Evolutionary conservation across 1,140 invertebrate species (phyloP), one percentile per base, ranked within the genome.

Genomic region (Xylocopa sonorina): DNA sequence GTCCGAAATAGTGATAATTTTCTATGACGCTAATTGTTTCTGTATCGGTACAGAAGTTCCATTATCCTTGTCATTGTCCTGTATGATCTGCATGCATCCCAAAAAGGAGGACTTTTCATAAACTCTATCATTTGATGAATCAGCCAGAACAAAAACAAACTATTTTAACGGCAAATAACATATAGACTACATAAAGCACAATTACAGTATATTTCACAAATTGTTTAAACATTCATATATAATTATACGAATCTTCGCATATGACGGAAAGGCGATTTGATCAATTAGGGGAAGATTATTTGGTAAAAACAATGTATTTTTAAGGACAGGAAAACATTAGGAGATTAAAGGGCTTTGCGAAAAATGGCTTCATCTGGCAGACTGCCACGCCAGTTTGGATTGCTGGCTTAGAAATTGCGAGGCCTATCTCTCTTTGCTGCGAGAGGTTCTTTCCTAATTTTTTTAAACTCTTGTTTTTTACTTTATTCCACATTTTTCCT

Each of bases 201-300:
- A 90, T 91, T 91, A 92, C 89, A 91, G 88, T 92, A 92, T 91
- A 90, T 92, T 92, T 92, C 90, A 91, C 90, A 92, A 90, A 90
- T 92, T 86, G 85, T 90, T 89, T 90, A 89, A 92, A 92, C 90
- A 92, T 91, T 92, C 91, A 92, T 92, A 92, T 91, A 91, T 91
- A 91, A 92, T 92, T 91, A 91, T 91, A 89, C 86, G 89, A 90
- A 88, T 87, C 86, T 88, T 89, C 88, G 90, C 87, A 87, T 87
- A 89, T 84, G 86, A 90, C 83, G 87, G 80, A 91, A 90, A 90
- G 89, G 87, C 88, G 87, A 83, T 85, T 89, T 60, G 73, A 88
- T 90, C 87, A 90, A 82, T 86, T 73, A 73, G 32, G 68, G 81
- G 69, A 77, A 85, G 75, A 86, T 80, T 86, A 81, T 73, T 76